Conservation (phyloP, 2,888 invertebrate genomes). For the Stratiomys singularior region DNA sequence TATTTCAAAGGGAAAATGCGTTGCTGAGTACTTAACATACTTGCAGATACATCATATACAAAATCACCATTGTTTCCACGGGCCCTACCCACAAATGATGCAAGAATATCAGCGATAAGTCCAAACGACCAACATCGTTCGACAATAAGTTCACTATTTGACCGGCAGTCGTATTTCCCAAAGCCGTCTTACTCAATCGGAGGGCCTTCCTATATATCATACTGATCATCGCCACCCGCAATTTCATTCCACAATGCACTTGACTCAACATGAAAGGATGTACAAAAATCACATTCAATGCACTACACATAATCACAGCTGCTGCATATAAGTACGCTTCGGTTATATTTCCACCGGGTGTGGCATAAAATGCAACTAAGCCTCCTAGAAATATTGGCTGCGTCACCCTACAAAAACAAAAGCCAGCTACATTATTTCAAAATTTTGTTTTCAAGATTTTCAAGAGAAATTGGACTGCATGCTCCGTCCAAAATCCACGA, state of each 20-base stretch:
- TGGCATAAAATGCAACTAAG: conserved; percentile 70
- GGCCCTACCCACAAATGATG: conserved; percentile 95
- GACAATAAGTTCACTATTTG: conserved; percentile 90
- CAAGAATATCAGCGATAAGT: conserved; percentile 80
- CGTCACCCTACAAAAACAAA: conserved; percentile 67
- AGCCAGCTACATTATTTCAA: no score
- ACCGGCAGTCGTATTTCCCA: conserved; percentile 79
- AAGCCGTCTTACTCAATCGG: conserved; percentile 75
- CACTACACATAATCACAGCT: conserved; percentile 78
- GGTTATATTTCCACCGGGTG: conserved; percentile 50
- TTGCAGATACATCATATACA: conserved; percentile 73
- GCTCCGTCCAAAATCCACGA: no score
- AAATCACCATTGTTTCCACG: conserved; percentile 81
- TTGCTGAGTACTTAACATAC: not conserved
- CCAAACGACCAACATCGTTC: conserved; percentile 85
- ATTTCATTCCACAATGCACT: conserved; percentile 74
- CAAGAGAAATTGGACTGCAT: no score
- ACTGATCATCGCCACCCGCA: conserved; percentile 75
- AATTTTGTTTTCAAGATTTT: no score
- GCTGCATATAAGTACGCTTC: conserved; percentile 82
- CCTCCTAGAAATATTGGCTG: conserved; percentile 74
- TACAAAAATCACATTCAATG: conserved; percentile 79
- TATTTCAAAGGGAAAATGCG: not conserved
- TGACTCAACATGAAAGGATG: conserved; percentile 90
- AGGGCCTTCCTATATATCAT: conserved; percentile 76